A percentile compares a stretch with the other conserved stretches of the same genome.
Evolutionary conservation across 2,888 invertebrate species (phyloP).

Genomic region (Seladonia tumulorum): DNA sequence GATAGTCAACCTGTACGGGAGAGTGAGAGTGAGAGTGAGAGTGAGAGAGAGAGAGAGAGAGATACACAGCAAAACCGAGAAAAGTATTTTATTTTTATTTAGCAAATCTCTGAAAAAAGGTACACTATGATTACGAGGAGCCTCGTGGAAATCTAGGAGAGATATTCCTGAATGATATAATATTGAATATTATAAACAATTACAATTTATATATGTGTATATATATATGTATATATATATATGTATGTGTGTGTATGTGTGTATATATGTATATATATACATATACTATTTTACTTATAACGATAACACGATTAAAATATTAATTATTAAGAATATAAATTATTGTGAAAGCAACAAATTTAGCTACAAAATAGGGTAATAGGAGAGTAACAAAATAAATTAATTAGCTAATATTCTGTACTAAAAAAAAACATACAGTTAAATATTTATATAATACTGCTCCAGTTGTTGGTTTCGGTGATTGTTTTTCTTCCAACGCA

Average conservation of each 20-base stretch:
- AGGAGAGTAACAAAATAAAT: constrained; percentile 83
- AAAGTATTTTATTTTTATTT: constrained; percentile 51
- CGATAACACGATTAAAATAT: constrained; percentile 78
- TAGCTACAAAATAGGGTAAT: constrained; percentile 83
- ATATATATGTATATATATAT: constrained; percentile 58
- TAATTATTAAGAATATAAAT: constrained; percentile 80
- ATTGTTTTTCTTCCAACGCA: constrained; percentile 20
- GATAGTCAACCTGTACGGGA: constrained; percentile 5
- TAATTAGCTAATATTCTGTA: constrained; percentile 81
- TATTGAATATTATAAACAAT: constrained; percentile 78
- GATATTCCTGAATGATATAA: constrained; percentile 75
- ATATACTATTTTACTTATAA: constrained; percentile 80
- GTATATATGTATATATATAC: background rate
- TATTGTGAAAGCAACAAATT: constrained; percentile 80
- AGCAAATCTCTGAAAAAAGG: constrained; percentile 25
- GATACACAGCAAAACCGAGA: constrained; percentile 62
- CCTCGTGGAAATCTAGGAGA: constrained; percentile 66
- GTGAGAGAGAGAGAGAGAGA: constrained; percentile 61
- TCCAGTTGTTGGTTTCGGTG: constrained; percentile 79
- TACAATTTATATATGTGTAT: constrained; percentile 65
- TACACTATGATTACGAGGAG: constrained; percentile 73
- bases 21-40: constrained; percentile 59
- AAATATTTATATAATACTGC: constrained; percentile 81
- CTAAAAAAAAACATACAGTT: constrained; percentile 78
- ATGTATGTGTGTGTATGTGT: background rate